Evolutionary conservation across 2,113 vertebrate genomes (phyloP).

Genomic region (Nematolebias whitei): DNA sequence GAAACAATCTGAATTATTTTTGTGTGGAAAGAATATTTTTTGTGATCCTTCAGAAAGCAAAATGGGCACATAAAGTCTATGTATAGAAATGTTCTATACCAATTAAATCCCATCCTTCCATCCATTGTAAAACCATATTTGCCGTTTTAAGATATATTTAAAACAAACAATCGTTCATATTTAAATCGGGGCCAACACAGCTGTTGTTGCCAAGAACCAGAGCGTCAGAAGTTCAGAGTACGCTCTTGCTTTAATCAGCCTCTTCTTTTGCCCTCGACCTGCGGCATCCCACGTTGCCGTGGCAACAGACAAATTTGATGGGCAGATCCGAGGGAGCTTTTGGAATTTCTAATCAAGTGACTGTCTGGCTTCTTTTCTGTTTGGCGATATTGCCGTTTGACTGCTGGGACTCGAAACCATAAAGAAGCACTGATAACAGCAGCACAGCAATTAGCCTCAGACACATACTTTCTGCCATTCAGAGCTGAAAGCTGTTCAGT

Average conservation of each 20-base stretch:
- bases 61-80: not conserved
- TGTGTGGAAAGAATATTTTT: not conserved
- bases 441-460: constrained; percentile 53
- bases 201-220: not conserved
- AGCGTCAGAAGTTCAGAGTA: constrained; percentile 31
- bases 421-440: constrained; percentile 42
- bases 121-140: no score
- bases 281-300: constrained; percentile 47
- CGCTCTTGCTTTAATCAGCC: constrained; percentile 56
- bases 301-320: constrained; percentile 60
- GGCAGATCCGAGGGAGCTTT: constrained; percentile 62
- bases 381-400: constrained; percentile 54
- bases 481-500: constrained; percentile 27
- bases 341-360: constrained; percentile 68
- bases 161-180: not conserved
- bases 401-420: constrained; percentile 47
- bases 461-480: constrained; percentile 31
- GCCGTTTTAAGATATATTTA: not conserved
- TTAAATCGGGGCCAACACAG: not conserved
- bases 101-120: not conserved
- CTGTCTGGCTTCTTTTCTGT: constrained; percentile 54
- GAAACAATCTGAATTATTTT: not conserved
- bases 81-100: constrained; percentile 4
- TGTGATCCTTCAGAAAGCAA: not conserved
- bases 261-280: constrained; percentile 26